Evolutionary conservation across 1,140 invertebrate species (phyloP), one percentile per base, ranked within the genome.

Genomic region (Meloidogyne floridensis): DNA sequence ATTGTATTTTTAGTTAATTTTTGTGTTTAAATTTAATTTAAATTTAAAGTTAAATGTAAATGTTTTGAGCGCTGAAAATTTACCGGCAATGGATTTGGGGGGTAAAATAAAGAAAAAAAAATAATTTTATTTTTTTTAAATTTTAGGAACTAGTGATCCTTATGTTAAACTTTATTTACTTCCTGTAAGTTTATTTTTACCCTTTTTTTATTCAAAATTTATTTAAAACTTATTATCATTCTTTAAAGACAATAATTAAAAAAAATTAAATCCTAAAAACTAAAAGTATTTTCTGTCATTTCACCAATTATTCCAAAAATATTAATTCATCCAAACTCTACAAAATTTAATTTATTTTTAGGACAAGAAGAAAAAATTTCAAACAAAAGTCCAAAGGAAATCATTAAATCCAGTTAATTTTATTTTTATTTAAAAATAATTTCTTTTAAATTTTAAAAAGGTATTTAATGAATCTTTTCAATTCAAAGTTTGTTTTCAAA

Each of bases 351-450:
- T 84, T 90, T 6, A 71, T 15, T 65, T 79, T 13, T 2, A 79
- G 77, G 90, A 91, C 72, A 91, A 91, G 75, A 91, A 91, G 82
- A 91, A 91, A 82, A 91, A 91, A 73, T 90, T 90, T 78, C 90
- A 91, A 79, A 91, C 90, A 53, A 91, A 91, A 86, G 90, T 91
- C 10, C 91, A 91, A 71, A 82, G 90, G 18, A 91, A 91, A 82
- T 90, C 90, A 8, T 81, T 91, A 9, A 91, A 91, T 85, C 90
- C 90, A 13, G 72, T 72, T 42, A 72, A 32, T 20, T 13, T 20
- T 13, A 72, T 47, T 43, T n/a, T 11, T 9, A 0, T 18, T 11
- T 42, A 72, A 42, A 15, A 42, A 5, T 43, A n/a, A 72, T 5
- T 72, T 13, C 1, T 43, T 43, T 72, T 15, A 42, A 20, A 13